These are phyloP conservation scores for Ruditapes philippinarum DNA, from an alignment of 1,140 invertebrate species.

Conservation along the genomic window DNA sequence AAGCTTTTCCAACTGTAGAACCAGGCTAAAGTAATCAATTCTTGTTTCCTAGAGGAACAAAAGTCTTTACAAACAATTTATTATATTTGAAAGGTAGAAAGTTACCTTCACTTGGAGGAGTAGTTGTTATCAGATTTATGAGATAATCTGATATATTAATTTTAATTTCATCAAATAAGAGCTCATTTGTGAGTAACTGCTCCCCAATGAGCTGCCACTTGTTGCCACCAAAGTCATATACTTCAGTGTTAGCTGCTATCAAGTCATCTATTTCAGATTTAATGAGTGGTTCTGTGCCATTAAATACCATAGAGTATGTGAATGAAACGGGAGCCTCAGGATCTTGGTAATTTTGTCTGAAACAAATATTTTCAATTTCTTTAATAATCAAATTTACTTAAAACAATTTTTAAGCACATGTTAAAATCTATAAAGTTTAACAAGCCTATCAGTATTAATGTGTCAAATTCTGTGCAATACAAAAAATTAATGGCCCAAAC, in stretches of 20 bases:
- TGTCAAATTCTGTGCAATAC: no score
- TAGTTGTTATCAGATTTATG: slow-evolving; percentile 22
- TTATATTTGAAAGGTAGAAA: no score
- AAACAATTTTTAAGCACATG: no score
- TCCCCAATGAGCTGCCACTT: slow-evolving; percentile 49
- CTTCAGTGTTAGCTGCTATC: slow-evolving; percentile 41
- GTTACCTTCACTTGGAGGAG: slow-evolving; percentile 34
- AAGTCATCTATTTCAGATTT: slow-evolving; percentile 48
- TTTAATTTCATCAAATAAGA: slow-evolving; percentile 51
- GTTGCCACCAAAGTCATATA: slow-evolving; percentile 25
- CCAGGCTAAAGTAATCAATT: no score
- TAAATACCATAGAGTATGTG: slow-evolving; percentile 58
- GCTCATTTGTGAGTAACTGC: slow-evolving; percentile 54
- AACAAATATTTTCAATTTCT: no score
- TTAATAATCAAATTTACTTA: no score
- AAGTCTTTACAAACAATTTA: no score
- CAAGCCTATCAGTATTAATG: no score
- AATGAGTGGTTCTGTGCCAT: slow-evolving; percentile 60
- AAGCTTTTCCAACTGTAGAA: no score
- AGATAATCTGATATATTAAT: slow-evolving; percentile 64
- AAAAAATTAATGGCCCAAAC: no score
- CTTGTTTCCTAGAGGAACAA: no score
- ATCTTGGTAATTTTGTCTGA: slow-evolving; percentile 58
- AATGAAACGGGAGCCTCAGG: slow-evolving; percentile 44
- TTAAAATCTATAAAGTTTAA: no score